Conservation (phyloP, 2,113 vertebrate species). For the Cyrtonyx montezumae region DNA sequence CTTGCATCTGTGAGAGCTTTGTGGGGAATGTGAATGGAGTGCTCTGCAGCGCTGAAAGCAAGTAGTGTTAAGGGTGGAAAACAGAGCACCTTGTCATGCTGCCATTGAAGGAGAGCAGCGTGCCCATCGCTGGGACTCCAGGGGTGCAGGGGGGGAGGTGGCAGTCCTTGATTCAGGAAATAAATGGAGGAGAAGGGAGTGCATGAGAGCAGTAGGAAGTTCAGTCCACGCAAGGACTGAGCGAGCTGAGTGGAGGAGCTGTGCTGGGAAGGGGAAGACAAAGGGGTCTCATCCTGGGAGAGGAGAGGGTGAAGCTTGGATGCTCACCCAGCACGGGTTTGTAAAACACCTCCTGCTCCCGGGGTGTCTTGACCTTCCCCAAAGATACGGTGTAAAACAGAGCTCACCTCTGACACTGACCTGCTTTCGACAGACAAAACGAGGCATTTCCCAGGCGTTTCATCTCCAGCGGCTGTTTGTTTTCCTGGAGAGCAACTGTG, state of each 20-base stretch:
- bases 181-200: too few species aligned
- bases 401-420: background rate
- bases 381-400: background rate
- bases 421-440: background rate
- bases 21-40: background rate
- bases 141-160: too few species aligned
- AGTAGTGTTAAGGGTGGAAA: background rate
- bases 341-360: background rate
- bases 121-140: background rate
- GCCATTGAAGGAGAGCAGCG: accelerated
- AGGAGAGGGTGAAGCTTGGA: background rate
- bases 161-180: background rate
- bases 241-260: too few species aligned
- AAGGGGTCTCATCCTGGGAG: background rate
- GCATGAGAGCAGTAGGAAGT: accelerated
- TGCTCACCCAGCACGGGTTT: accelerated
- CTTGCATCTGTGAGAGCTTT: background rate
- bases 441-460: background rate
- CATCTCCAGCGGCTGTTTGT: background rate
- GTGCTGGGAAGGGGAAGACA: background rate
- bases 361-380: background rate
- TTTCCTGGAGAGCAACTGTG: accelerated
- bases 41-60: background rate
- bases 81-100: background rate
- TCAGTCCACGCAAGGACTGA: too few species aligned